Percentiles rank a stretch among this genome's conserved stretches.
Conservation (phyloP, 2,797 vertebrate genomes). For the Dallia pectoralis region DNA sequence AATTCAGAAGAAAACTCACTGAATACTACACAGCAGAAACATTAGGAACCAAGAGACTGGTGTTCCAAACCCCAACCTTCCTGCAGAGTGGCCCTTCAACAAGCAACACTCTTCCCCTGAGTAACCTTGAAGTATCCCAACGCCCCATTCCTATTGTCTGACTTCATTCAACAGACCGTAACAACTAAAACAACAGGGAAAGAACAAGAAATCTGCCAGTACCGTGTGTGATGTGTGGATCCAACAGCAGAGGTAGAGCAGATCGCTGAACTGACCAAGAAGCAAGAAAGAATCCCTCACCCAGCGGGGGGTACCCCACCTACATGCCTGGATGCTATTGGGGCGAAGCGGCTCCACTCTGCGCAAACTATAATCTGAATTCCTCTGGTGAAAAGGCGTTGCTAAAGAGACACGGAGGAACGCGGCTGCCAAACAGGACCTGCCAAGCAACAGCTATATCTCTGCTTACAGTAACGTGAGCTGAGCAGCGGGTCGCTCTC, state of each 20-base stretch:
- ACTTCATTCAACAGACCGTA: neutral
- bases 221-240: neutral
- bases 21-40: neutral
- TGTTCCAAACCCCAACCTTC: neutral
- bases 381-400: constrained; percentile 6
- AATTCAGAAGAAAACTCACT: neutral
- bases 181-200: neutral
- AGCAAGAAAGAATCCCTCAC: neutral
- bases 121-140: neutral
- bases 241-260: neutral
- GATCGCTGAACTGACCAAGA: neutral
- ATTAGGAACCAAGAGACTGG: neutral
- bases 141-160: constrained; percentile 1
- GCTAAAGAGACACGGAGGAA: constrained; percentile 16
- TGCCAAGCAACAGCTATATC: neutral
- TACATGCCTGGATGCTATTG: neutral
- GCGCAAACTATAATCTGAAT: neutral
- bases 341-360: neutral
- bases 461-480: constrained; percentile 10
- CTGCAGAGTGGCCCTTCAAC: neutral
- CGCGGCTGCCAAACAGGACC: neutral
- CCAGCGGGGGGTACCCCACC: neutral
- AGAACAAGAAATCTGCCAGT: neutral
- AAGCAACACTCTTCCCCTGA: neutral
- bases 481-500: neutral